phyloP scores from a whole-genome alignment of 2,888 invertebrate species.

The Sphecodes monilicornis region DNA sequence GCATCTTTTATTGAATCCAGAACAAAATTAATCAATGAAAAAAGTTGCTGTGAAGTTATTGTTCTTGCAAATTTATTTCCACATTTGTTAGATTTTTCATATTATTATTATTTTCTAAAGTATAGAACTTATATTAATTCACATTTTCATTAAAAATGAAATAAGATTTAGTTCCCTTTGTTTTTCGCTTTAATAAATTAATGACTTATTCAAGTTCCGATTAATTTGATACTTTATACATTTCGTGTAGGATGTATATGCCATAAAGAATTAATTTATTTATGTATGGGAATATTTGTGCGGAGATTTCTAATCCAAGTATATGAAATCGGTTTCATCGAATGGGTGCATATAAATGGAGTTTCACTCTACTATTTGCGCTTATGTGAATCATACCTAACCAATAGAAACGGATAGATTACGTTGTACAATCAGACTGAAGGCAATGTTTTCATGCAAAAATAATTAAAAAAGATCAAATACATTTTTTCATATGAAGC shows the following conservation, averaged over 20 bases:
- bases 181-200: not conserved
- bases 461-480: slow-evolving; percentile 7
- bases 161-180: not conserved
- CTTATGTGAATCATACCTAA: slow-evolving; percentile 8
- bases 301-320: not conserved
- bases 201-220: not conserved
- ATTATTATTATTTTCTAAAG: not conserved
- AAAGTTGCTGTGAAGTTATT: not conserved
- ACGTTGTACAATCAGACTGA: slow-evolving; percentile 1
- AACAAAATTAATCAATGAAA: not conserved
- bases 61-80: not conserved
- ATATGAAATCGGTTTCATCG: not conserved
- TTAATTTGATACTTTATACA: not conserved
- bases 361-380: not conserved
- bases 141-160: not conserved
- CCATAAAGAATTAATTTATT: not conserved
- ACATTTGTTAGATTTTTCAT: not conserved
- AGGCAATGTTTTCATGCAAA: slow-evolving; percentile 8
- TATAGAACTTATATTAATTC: not conserved
- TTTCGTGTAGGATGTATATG: not conserved
- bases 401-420: slow-evolving; percentile 3
- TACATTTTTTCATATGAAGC: slow-evolving; percentile 29
- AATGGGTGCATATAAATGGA: not conserved
- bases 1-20: not conserved
- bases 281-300: not conserved